These are phyloP conservation scores for Scelioninae gen. 1 DNA, from an alignment of 2,888 invertebrate species.

Conservation along the genomic window DNA sequence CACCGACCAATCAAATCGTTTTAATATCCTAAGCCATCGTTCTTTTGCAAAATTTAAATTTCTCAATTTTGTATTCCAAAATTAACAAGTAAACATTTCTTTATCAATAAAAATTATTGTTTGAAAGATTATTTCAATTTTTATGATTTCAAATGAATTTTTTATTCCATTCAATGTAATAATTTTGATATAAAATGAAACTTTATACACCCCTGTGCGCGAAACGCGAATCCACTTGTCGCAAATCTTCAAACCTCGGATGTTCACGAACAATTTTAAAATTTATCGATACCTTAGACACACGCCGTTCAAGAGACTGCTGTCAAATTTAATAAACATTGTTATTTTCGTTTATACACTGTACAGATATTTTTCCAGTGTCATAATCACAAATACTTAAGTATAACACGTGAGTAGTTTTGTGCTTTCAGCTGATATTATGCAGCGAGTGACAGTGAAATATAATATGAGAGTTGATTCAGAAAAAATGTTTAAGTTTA, in stretches of 20 bases:
- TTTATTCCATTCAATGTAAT: too few relatives aligned
- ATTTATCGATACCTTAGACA: constrained; percentile 46
- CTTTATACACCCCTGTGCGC: neutral
- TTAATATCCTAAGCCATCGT: too few relatives aligned
- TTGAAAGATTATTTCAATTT: too few relatives aligned
- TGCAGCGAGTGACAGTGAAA: neutral
- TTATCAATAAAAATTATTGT: too few relatives aligned
- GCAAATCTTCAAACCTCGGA: neutral
- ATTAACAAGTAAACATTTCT: too few relatives aligned
- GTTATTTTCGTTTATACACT: constrained; percentile 23
- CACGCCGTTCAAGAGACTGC: constrained; percentile 40
- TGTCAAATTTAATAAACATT: constrained; percentile 52
- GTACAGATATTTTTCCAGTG: constrained; percentile 21
- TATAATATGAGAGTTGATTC: too few relatives aligned
- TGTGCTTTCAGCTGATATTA: neutral
- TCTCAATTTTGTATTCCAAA: too few relatives aligned
- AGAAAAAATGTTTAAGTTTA: too few relatives aligned
- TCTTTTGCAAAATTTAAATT: too few relatives aligned
- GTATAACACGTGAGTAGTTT: constrained; percentile 14
- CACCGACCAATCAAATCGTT: too few relatives aligned
- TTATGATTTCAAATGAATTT: too few relatives aligned
- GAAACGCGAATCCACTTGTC: neutral
- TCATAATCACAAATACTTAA: constrained; percentile 5
- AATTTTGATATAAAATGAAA: too few relatives aligned
- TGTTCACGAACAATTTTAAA: constrained; percentile 6